Percentiles rank a stretch among this genome's conserved stretches.
phyloP scores from a whole-genome alignment of 1,140 invertebrate species.

The Atta cephalotes region DNA sequence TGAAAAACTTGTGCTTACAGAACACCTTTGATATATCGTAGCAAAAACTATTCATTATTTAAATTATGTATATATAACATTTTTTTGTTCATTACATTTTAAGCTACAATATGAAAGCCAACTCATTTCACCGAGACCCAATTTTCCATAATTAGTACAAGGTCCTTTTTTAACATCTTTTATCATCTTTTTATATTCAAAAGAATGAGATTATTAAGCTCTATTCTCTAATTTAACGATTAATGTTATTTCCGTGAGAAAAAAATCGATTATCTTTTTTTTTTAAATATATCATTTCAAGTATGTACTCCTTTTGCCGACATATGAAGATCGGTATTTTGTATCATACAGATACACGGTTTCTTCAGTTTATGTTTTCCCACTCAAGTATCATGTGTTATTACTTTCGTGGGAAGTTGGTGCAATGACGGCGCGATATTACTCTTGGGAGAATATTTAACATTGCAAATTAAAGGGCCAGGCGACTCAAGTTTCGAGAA shows the following conservation, averaged over 20 bases:
- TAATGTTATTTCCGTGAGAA: background rate
- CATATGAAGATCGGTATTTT: background rate
- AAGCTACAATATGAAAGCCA: too few species aligned
- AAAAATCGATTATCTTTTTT: background rate
- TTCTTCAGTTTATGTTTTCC: conserved; percentile 35
- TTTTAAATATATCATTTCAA: background rate
- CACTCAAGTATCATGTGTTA: conserved; percentile 27
- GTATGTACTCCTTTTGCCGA: background rate
- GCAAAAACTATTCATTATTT: too few species aligned
- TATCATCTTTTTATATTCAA: too few species aligned
- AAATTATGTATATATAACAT: too few species aligned
- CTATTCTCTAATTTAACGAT: background rate
- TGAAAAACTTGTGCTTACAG: too few species aligned
- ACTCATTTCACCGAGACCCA: too few species aligned
- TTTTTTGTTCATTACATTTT: too few species aligned
- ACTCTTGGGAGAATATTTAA: conserved; percentile 19
- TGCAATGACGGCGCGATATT: conserved; percentile 34
- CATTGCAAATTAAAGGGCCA: conserved; percentile 46
- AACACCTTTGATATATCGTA: too few species aligned
- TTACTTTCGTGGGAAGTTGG: conserved; percentile 44
- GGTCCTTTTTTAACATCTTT: too few species aligned
- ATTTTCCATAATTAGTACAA: too few species aligned
- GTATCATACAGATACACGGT: conserved; percentile 3
- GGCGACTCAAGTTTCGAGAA: conserved; percentile 28
- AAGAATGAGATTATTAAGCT: background rate